phyloP scores from a whole-genome alignment of 1,140 invertebrate species.

The Oryctes rhinoceros region DNA sequence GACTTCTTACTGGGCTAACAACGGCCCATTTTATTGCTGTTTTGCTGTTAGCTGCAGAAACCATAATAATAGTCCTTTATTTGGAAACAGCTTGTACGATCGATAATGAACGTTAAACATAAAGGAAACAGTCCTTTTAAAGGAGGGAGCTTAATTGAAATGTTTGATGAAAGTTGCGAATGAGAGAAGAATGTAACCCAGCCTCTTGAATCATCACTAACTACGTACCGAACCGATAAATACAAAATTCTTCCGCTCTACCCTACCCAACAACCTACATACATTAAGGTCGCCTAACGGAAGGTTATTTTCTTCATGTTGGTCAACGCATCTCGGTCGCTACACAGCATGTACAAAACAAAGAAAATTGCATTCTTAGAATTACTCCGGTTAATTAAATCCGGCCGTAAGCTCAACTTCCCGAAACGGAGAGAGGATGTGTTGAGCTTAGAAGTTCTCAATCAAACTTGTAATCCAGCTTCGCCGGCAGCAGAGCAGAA shows the following conservation, averaged over 20 bases:
- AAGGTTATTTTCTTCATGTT: neutral
- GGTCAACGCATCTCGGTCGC: neutral
- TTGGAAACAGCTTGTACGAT: too few relatives aligned
- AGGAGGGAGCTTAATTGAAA: too few relatives aligned
- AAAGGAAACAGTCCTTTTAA: too few relatives aligned
- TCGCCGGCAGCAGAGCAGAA: neutral
- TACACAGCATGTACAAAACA: conserved; percentile 1
- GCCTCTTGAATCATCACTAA: too few relatives aligned
- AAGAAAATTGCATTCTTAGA: conserved; percentile 34
- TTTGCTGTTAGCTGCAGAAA: too few relatives aligned
- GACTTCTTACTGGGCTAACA: too few relatives aligned
- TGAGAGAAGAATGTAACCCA: too few relatives aligned
- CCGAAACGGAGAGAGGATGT: conserved; percentile 23
- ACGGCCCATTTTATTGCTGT: too few relatives aligned
- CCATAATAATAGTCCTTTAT: too few relatives aligned
- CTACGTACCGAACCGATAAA: too few relatives aligned
- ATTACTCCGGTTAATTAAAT: conserved; percentile 33
- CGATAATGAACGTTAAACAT: too few relatives aligned
- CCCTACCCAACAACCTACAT: neutral
- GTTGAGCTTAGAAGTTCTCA: conserved; percentile 30
- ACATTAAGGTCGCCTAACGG: neutral
- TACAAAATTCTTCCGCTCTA: neutral
- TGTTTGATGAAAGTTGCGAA: too few relatives aligned
- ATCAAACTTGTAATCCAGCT: conserved; percentile 19
- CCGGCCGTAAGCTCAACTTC: neutral